phyloP scores from a whole-genome alignment of 2,113 vertebrate genomes.

The Peromyscus leucopus region DNA sequence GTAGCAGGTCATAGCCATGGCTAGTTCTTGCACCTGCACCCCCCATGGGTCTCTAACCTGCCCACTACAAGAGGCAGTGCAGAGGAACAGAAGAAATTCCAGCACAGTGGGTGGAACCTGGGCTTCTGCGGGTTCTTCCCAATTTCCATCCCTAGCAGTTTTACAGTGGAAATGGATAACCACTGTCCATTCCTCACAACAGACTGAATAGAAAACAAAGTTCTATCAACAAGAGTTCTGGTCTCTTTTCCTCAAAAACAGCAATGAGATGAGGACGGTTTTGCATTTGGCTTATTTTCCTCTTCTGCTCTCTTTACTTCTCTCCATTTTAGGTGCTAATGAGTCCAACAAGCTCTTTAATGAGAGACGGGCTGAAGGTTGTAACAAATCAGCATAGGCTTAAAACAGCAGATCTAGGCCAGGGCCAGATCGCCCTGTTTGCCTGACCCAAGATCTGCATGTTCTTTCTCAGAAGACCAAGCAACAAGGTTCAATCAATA shows the following conservation, averaged over 20 bases:
- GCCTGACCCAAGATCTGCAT: not conserved
- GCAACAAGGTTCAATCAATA: not conserved
- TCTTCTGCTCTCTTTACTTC: not conserved
- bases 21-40: no score
- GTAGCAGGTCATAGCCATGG: not conserved
- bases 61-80: not conserved
- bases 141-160: not conserved
- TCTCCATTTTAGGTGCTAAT: not conserved
- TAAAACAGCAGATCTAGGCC: not conserved
- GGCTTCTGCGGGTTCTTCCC: not conserved
- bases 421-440: not conserved
- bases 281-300: not conserved
- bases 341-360: not conserved
- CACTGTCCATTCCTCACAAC: not conserved
- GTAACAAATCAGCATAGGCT: not conserved
- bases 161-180: not conserved
- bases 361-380: not conserved
- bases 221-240: not conserved
- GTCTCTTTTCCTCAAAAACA: not conserved
- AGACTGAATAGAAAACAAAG: constrained; percentile 37
- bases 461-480: not conserved
- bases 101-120: not conserved
- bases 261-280: not conserved
- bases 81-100: accelerated
- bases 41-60: not conserved